Evolutionary conservation across 2,113 vertebrate species (phyloP), one percentile per base, ranked within the genome.

Genomic region (Cheirogaleus medius): DNA sequence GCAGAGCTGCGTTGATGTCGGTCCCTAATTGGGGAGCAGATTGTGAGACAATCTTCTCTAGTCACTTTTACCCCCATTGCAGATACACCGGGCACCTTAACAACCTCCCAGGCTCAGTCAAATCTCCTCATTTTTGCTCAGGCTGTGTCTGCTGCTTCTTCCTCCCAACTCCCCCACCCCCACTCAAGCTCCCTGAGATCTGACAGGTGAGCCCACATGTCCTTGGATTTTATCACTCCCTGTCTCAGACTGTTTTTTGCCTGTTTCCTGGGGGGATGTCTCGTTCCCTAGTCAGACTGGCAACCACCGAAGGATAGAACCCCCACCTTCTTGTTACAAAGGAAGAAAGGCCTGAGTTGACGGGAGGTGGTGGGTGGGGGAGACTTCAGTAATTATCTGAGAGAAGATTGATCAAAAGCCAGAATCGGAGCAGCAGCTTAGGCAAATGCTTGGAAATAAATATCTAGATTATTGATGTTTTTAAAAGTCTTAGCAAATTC

Each of bases 1-100:
- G 98, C 34, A 99, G 97, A 89, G 99, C 99, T 47, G 98, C 98
- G 9, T 99, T 99, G 97, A 99, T 99, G 86, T 99, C 98, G 2
- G 99, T 99, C 99, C 99, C 99, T 99, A 96, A 90, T 39, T 68
- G 96, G 54, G 13, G 87, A 97, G 44, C 8, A 92, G 84, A 92
- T 42, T 64, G 42, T 96, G 68, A 97, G 84, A 83, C 34, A 84
- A 82, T 42, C 3, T 95, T 95, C 87, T 90, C 87, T 78, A 56
- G 87, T 71, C 87, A 90, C 76, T 78, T 93, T 63, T 90, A 74
- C 21, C 47, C 56, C 47, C 10, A 60, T n/a, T 83, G 39, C 29
- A 96, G 37, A 52, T 74, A 94, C 39, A 73, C 27, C 90, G 12
- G 60, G 37, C 17, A 83, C 64, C 15, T 47, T 18, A 52, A 15